Evolutionary conservation across 2,888 invertebrate genomes (phyloP).

Genomic region (Molorchus minor): DNA sequence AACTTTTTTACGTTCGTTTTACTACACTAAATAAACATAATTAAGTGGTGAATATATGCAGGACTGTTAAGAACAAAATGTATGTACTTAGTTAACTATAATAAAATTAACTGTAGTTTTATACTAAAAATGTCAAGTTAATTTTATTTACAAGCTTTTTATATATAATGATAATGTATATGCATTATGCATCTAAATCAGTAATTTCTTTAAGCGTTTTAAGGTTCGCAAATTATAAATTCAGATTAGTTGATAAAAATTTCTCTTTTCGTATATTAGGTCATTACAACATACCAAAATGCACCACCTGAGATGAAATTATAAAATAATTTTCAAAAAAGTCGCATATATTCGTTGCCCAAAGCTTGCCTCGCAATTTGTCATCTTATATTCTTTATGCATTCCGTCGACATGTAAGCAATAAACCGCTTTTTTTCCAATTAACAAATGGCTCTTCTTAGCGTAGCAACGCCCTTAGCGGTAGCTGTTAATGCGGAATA

Average conservation of each 20-base stretch:
- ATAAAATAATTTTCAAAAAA: neutral
- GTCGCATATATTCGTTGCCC: neutral
- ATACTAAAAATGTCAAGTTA: no score
- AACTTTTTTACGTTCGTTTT: no score
- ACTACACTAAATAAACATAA: no score
- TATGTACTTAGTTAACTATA: no score
- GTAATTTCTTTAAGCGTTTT: neutral
- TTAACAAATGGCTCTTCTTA: slow-evolving; percentile 9
- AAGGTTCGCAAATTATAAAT: neutral
- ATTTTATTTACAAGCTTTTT: neutral
- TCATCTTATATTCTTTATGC: slow-evolving; percentile 22
- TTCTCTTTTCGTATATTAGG: neutral
- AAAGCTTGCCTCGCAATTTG: slow-evolving; percentile 19
- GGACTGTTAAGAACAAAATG: no score
- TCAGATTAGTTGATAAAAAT: neutral
- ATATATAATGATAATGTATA: neutral
- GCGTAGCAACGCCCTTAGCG: slow-evolving; percentile 22
- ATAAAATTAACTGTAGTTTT: no score
- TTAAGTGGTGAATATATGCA: no score
- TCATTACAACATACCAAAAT: neutral
- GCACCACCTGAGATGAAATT: neutral
- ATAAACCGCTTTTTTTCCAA: slow-evolving; percentile 33
- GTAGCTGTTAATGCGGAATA: slow-evolving; percentile 29
- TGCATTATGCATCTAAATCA: neutral
- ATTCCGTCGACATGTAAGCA: slow-evolving; percentile 32